Evolutionary conservation across 64 coral and sea anemone species (phyloP), one percentile per base, ranked within the genome.

Genomic region (Trachythela sp.): DNA sequence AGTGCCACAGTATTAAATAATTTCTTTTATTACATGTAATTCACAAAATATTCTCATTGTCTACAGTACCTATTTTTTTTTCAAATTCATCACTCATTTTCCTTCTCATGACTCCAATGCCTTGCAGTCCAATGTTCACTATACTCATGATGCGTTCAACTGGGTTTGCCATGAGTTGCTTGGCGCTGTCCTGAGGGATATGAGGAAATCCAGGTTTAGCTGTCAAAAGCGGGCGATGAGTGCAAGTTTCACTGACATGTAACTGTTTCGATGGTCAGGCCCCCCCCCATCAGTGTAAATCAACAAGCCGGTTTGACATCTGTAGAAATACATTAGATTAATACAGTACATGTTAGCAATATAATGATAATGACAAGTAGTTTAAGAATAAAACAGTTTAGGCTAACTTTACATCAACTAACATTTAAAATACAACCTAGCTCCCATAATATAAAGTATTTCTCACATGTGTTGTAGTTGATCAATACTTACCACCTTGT

Each of bases 151-250:
- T 83, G 0, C 48, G 75, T 40, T 89, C 75, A 0, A 89, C 72
- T 52, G 49, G 88, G 20, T 89, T 83, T 15, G 88, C 88, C 88
- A 84, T 6, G 75, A 89, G 76, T 89, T 75, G 71, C 83, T 89
- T 29, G 88, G 88, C 0, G 88, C 88, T 0, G 88, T 89, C 0
- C 76, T 42, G 10, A 20, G 70, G 6, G 88, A 64, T 0, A 89
- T 54, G 13, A 89, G 88, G 17, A 89, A 36, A 84, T 89, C 88
- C 48, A 60, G 48, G 35, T 84, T 70, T 22, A 89, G 32, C n/a
- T 1, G 0, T 83, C 37, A 26, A 59, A 89, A 84, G 0, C 83
- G 35, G 22, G 88, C 88, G 39, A 89, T 89, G 4, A 89, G 13
- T 0, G 88, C 75, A 1, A 89, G 76, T 70, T 89, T 75, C 0